A percentile compares a stretch with the other conserved stretches of the same genome.
Conservation (phyloP, 2,888 invertebrate genomes). For the Dryobotodes eremita region DNA sequence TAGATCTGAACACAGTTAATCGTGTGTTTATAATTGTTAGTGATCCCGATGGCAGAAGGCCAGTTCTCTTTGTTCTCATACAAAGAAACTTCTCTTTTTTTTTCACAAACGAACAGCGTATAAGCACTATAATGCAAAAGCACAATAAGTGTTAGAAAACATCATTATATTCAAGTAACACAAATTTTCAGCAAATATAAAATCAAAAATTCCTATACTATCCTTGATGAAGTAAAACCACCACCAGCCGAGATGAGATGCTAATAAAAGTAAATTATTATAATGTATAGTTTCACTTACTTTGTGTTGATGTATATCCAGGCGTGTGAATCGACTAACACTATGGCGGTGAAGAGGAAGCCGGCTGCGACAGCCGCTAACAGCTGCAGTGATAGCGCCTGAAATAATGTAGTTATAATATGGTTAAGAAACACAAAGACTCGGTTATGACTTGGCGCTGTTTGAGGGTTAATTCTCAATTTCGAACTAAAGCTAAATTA, state of each 20-base stretch:
- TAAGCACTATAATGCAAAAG: background rate
- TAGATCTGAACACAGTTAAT: background rate
- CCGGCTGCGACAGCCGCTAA: constrained; percentile 96
- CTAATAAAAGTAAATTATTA: background rate
- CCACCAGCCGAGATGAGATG: constrained; percentile 39
- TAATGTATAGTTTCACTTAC: constrained; percentile 83
- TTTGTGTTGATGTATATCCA: constrained; percentile 99
- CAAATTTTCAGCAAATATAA: background rate
- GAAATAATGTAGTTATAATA: constrained; percentile 56
- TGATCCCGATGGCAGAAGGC: background rate
- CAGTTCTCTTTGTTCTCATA: background rate
- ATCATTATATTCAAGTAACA: constrained; percentile 8
- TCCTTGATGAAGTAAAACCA: constrained; percentile 24
- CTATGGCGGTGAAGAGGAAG: constrained; percentile 96
- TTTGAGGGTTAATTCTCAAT: background rate
- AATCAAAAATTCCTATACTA: constrained; percentile 7
- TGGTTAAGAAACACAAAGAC: too few species aligned
- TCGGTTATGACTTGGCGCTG: background rate
- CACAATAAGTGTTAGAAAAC: constrained; percentile 22
- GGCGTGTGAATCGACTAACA: constrained; percentile 98
- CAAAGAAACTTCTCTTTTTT: background rate
- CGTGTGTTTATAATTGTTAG: background rate
- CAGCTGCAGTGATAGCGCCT: constrained; percentile 96
- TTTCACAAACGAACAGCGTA: background rate
- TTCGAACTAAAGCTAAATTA: background rate